Conservation (phyloP, 2,113 vertebrate species). For the Myotis brandtii region DNA sequence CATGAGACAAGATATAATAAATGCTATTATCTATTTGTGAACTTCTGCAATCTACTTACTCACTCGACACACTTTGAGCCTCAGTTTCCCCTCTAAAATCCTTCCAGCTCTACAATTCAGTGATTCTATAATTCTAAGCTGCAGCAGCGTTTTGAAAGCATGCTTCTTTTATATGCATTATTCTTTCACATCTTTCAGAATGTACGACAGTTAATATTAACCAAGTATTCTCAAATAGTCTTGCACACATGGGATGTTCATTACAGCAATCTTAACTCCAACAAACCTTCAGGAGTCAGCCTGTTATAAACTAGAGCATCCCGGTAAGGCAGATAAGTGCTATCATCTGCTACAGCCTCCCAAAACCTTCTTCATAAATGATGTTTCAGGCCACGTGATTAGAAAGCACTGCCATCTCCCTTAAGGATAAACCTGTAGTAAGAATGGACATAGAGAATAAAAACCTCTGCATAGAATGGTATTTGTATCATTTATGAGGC, state of each 20-base stretch:
- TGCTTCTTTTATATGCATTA: background rate
- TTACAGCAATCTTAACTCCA: background rate
- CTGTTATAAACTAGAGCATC: background rate
- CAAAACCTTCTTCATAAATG: conserved; percentile 28
- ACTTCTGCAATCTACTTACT: background rate
- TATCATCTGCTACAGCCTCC: background rate
- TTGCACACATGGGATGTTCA: background rate
- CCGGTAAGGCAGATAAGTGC: background rate
- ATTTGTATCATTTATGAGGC: conserved; percentile 38
- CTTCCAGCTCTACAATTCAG: background rate
- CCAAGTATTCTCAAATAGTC: conserved; percentile 16
- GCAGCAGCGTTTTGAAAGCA: background rate
- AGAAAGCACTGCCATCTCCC: background rate
- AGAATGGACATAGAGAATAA: conserved; percentile 3
- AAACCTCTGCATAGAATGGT: background rate
- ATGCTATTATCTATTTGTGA: background rate
- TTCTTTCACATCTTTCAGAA: background rate
- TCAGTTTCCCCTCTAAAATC: conserved; percentile 3
- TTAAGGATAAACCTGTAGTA: conserved; percentile 49
- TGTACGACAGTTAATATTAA: background rate
- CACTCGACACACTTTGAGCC: background rate
- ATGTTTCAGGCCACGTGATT: background rate
- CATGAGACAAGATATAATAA: background rate
- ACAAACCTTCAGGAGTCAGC: conserved; percentile 28
- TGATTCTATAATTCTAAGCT: background rate